phyloP scores from a whole-genome alignment of 2,113 vertebrate species.

The Elachura formosa region DNA sequence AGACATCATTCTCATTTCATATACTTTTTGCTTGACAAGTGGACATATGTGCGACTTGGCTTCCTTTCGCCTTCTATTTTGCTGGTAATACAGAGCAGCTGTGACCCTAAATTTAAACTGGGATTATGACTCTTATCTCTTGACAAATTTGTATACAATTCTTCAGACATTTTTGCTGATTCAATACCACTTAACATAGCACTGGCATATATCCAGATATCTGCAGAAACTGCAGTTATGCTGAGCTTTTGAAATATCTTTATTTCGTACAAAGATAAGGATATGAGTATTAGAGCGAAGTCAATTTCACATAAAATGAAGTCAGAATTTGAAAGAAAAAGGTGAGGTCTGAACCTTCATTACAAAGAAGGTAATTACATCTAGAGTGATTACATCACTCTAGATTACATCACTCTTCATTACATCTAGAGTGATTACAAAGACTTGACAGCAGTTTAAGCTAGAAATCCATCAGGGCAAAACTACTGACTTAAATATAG shows the following conservation, averaged over 20 bases:
- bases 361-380: neutral
- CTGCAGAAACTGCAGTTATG: neutral
- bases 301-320: neutral
- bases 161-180: neutral
- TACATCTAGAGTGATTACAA: neutral
- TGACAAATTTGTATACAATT: slow-evolving; percentile 3
- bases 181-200: neutral
- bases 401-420: no score
- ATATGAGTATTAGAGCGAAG: neutral
- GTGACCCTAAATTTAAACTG: neutral
- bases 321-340: neutral
- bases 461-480: neutral
- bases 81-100: neutral
- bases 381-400: neutral
- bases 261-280: neutral
- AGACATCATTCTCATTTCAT: neutral
- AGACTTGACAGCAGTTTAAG: neutral
- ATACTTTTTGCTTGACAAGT: neutral
- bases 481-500: neutral
- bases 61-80: neutral
- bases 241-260: neutral
- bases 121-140: neutral
- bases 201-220: neutral
- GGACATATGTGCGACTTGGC: neutral
- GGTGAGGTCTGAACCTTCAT: neutral